Evolutionary conservation across 1,140 invertebrate genomes (phyloP).

Genomic region (Conus ventricosus): DNA sequence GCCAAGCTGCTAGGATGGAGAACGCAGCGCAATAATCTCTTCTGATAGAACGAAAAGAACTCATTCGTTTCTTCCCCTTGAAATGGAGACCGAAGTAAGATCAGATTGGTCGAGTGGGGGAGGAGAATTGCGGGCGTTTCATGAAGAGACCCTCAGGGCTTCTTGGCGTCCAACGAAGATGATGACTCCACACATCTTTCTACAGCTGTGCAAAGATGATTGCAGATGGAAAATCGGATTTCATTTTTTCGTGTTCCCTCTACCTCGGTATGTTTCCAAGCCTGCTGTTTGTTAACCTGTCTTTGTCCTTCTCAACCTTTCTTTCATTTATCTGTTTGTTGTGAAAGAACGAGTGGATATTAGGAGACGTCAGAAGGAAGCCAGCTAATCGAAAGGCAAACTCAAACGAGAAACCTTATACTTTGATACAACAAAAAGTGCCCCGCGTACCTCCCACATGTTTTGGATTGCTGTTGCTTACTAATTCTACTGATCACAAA

Average conservation of each 20-base stretch:
- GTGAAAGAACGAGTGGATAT: too few species aligned
- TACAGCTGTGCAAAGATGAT: neutral
- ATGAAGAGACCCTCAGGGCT: neutral
- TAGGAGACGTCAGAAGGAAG: neutral
- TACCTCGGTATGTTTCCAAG: too few species aligned
- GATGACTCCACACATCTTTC: neutral
- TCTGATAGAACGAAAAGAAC: neutral
- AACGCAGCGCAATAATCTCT: constrained; percentile 14
- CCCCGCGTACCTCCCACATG: neutral
- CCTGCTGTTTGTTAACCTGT: too few species aligned
- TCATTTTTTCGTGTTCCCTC: too few species aligned
- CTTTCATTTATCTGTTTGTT: too few species aligned
- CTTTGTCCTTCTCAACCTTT: too few species aligned
- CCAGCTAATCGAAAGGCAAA: neutral
- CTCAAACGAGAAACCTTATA: neutral
- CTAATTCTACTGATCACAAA: neutral
- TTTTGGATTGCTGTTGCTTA: neutral
- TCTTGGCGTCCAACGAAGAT: neutral
- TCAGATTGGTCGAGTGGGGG: constrained; percentile 25
- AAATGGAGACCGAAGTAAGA: constrained; percentile 31
- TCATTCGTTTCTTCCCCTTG: constrained; percentile 16
- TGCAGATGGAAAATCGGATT: neutral
- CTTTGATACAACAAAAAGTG: neutral
- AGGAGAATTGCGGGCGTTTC: constrained; percentile 11
- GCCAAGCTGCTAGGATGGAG: neutral